Evolutionary conservation across 2,888 invertebrate genomes (phyloP), one percentile per base, ranked within the genome.

Genomic region (Pteria penguin): DNA sequence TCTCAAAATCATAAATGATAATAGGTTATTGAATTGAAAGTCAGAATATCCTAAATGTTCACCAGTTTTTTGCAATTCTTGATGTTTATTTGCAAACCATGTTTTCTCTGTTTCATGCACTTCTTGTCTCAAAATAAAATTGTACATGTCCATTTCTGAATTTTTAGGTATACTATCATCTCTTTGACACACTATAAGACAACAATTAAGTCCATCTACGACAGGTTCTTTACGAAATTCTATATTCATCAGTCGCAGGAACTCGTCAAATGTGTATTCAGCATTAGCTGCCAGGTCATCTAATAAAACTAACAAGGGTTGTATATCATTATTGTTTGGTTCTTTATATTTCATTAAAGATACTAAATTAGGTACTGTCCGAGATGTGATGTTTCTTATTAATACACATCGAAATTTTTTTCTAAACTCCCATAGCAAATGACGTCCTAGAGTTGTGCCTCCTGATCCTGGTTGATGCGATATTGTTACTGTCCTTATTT

Each of bases 1-100:
- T 31, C 75, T 58, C 4, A 78, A 22, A 22, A 78, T 75, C 72
- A 75, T 72, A 54, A 78, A 78, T 29, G 78, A 72, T 29, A 78
- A 58, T 18, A 78, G 66, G 11, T 78, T 62, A 62, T 75, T 52
- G 14, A 63, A 72, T 60, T 61, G 31, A 54, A 63, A 75, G n/a
- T 65, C 45, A 33, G 22, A 54, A 4, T 71, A 14, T 5, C 71
- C 76, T 11, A 61, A n/a, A 5, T 68, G 55, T 22, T 31, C 31
- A 1, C 62, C 62, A 14, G 26, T 66, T 24, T 61, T 22, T 36
- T 72, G 67, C 27, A 76, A 29, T 27, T 70, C 57, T n/a, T 45
- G 4, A 60, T 31, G 69, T 32, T 55, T 54, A 4, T 31, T 18
- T 1, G 4, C 2, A 27, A 67, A 67, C 18, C 14, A 11, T 26